Evolutionary conservation across 2,888 invertebrate species (phyloP), one percentile per base, ranked within the genome.

Genomic region (Platypus cylindrus): DNA sequence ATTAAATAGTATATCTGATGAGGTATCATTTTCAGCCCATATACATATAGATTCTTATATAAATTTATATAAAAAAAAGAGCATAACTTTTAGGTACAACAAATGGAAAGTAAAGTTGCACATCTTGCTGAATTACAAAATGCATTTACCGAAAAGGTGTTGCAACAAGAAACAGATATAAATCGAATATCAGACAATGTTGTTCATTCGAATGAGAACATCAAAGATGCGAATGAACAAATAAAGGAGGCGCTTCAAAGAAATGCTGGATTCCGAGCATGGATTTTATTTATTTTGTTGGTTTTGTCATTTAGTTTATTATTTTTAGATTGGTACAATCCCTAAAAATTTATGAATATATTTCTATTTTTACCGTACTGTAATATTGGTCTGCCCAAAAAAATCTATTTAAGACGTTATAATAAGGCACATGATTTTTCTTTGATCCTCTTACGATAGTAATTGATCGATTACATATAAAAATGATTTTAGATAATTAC

Each of bases 321-420:
- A 7, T 98, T 98, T 63, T 70, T 98, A 33, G 95, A 98, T 67
- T 98, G 97, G 97, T 98, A 97, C 61, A 97, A 97, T 70, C 85
- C 85, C 55, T 81, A 65, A 67, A 11, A n/a, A n/a, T n/a, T n/a
- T n/a, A n/a, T n/a, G n/a, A n/a, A n/a, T n/a, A n/a, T n/a, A n/a
- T n/a, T n/a, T n/a, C n/a, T n/a, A n/a, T n/a, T n/a, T n/a, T n/a
- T n/a, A n/a, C n/a, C n/a, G n/a, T n/a, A n/a, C n/a, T n/a, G n/a
- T n/a, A n/a, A n/a, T n/a, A n/a, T n/a, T n/a, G n/a, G n/a, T n/a
- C n/a, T n/a, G n/a, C n/a, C n/a, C n/a, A n/a, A n/a, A n/a, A n/a
- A n/a, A n/a, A n/a, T n/a, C n/a, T n/a, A n/a, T n/a, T n/a, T n/a
- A n/a, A n/a, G n/a, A n/a, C n/a, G n/a, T n/a, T n/a, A n/a, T n/a